These are phyloP conservation scores for Drosophila kambysellisi DNA, from an alignment of 2,888 invertebrate genomes.

Conservation along the genomic window DNA sequence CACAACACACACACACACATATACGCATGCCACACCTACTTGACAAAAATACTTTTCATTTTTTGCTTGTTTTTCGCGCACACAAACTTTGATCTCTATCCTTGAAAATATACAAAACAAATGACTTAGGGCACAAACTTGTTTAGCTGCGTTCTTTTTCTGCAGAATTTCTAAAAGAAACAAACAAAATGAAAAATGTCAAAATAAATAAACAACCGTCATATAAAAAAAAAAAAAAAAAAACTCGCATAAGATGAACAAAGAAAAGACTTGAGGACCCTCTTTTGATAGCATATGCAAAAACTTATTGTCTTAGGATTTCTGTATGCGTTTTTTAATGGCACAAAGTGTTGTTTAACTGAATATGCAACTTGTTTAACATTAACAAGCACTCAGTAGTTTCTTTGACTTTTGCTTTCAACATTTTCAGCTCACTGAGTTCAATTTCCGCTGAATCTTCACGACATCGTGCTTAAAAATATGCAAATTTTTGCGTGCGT, in stretches of 20 bases:
- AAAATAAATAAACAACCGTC: conserved; percentile 3
- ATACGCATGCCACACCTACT: conserved; percentile 48
- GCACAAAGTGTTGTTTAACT: not conserved
- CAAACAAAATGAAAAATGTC: conserved; percentile 29
- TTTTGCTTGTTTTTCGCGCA: conserved; percentile 53
- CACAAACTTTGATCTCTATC: conserved; percentile 49
- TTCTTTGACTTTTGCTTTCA: conserved; percentile 33
- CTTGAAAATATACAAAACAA: conserved; percentile 67
- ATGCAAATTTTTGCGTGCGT: conserved; percentile 68
- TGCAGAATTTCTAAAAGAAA: conserved; percentile 59
- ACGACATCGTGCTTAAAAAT: conserved; percentile 68
- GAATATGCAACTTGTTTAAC: conserved; percentile 1
- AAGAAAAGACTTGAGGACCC: conserved; percentile 43
- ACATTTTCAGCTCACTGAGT: conserved; percentile 29
- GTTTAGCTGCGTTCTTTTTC: conserved; percentile 51
- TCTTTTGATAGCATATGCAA: conserved; percentile 18
- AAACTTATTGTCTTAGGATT: conserved; percentile 18
- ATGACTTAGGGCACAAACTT: conserved; percentile 62
- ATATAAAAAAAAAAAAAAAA: not conserved
- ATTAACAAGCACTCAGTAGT: not conserved
- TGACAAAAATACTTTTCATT: conserved; percentile 42
- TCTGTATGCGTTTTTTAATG: conserved; percentile 10
- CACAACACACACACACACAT: not conserved
- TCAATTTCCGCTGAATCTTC: conserved; percentile 44
- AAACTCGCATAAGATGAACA: conserved; percentile 13